Evolutionary conservation across 2,797 vertebrate species (phyloP), one percentile per base, ranked within the genome.

Genomic region (Ctenosaura bakeri): DNA sequence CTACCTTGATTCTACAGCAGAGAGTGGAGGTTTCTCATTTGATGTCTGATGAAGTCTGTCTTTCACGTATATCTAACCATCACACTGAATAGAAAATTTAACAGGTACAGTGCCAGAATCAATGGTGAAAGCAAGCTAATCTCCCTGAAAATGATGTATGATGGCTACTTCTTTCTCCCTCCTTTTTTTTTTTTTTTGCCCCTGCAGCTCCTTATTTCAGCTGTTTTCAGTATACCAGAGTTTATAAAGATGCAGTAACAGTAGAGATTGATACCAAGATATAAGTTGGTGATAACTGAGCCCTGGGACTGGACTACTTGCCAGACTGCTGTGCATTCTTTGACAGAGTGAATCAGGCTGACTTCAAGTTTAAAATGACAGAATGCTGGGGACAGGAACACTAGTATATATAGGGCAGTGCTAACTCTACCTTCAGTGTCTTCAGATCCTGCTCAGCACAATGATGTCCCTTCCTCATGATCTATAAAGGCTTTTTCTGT

Each of bases 181-280:
- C 9, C 38, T 50, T 29, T 50, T 50, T 46, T 46, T 50, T 29
- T 50, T 50, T 46, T 46, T 46, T 50, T 52, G 38, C 20, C 42
- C 20, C 22, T 46, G 42, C 10, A 50, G 8, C 24, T 78, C 42
- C 52, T 73, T 22, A 13, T 73, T 35, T 35, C 9, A 85, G 22
- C 24, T 9, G n/a, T 54, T 22, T 56, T 54, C 20, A 24, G 54
- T 73, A 22, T 71, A 16, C 56, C 9, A 9, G 1, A 38, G 3
- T 59, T 76, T 54, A 86, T 56, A 76, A 59, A 76, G 35, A 86
- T 52, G 71, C 26, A 76, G 73, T 52, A 85, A 52, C 66, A 71
- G 46, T 2, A 20, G 35, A 42, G 52, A 71, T 18, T n/a, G 42
- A 52, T 50, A 1, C 42, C 32, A 9, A 6, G 32, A 32, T 69